Base-by-base conservation (phyloP, 1,140 invertebrate genomes). In the Pantala flavescens region DNA sequence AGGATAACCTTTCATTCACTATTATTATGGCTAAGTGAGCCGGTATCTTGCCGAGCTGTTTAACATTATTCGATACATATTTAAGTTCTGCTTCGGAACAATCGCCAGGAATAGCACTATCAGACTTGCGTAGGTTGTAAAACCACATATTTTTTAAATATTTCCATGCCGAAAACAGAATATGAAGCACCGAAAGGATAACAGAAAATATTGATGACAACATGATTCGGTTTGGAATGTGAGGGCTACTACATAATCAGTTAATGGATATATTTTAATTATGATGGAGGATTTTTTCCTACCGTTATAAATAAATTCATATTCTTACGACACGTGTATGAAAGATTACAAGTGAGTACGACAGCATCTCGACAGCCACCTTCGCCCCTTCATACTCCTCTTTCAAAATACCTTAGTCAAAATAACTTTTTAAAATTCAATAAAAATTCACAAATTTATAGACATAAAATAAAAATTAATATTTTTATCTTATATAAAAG, bases 21-120 rank as follows among this genome's bases (percentile, higher is more conserved):
- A 88, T 75, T 72, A 88, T 78, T 9, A 88, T 78, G 23, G 83
- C 84, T 77, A 89, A 77, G 79, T 88, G 87, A 14, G 73, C 73
- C n/a, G 76, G 76, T 23, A 75, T 23, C 73, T 77, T 77, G 14
- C 71, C 43, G 24, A 76, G 28, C 43, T 70, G 23, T 43, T 76
- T 76, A 7, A 74, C 75, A 0, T 23, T 2, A 19, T 23, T 42
- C n/a, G 75, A 71, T 28, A 77, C 55, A n/a, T 72, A 72, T 72
- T 42, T 70, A 43, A 76, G n/a, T 42, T 77, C 76, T 71, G 73
- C 73, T 70, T 73, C 73, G 16, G 70, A 24, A 43, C n/a, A 36
- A 28, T 73, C 19, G 23, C 36, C 42, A 71, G 28, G 14, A 11
- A 75, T 5, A 16, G 72, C 43, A 24, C 71, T 43, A 73, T 55